Evolutionary conservation across 2,113 vertebrate species (phyloP).

Genomic region (Paradisaea rubra): DNA sequence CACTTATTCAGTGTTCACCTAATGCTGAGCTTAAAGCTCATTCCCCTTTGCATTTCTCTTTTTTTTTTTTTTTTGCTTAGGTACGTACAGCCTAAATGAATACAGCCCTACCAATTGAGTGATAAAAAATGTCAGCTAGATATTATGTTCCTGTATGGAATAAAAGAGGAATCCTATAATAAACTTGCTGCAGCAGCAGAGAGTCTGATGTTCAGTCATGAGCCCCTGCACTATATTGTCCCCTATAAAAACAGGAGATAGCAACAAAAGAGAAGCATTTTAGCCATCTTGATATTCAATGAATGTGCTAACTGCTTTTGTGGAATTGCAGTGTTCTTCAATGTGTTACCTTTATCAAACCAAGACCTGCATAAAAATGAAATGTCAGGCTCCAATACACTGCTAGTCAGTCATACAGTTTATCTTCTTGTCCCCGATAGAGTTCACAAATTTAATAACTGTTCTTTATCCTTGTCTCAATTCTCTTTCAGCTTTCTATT

Average conservation of each 20-base stretch:
- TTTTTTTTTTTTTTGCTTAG: not conserved
- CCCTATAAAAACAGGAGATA: conserved; percentile 50
- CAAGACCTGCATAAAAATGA: conserved; percentile 72
- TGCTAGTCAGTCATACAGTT: conserved; percentile 65
- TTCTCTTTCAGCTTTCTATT: conserved; percentile 66
- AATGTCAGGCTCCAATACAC: conserved; percentile 72
- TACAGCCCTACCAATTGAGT: not conserved
- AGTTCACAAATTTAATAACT: conserved; percentile 78
- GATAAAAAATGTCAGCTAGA: not conserved
- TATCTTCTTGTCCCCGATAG: conserved; percentile 74
- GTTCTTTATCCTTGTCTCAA: conserved; percentile 68
- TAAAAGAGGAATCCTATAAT: not conserved
- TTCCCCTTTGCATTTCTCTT: not conserved
- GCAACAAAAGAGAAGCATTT: conserved; percentile 40
- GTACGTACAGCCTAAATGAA: not conserved
- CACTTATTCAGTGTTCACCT: not conserved
- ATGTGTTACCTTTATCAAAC: conserved; percentile 66
- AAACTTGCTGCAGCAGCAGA: conserved; percentile 27
- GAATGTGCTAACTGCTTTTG: conserved; percentile 62
- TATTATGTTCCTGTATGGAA: not conserved
- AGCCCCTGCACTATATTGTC: conserved; percentile 37
- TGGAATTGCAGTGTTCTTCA: conserved; percentile 54
- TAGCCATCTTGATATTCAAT: conserved; percentile 51
- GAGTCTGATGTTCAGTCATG: conserved; percentile 25
- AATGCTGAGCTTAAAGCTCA: not conserved